Evolutionary conservation across 1,140 invertebrate genomes (phyloP).

Genomic region (Tetramorium simillimum): DNA sequence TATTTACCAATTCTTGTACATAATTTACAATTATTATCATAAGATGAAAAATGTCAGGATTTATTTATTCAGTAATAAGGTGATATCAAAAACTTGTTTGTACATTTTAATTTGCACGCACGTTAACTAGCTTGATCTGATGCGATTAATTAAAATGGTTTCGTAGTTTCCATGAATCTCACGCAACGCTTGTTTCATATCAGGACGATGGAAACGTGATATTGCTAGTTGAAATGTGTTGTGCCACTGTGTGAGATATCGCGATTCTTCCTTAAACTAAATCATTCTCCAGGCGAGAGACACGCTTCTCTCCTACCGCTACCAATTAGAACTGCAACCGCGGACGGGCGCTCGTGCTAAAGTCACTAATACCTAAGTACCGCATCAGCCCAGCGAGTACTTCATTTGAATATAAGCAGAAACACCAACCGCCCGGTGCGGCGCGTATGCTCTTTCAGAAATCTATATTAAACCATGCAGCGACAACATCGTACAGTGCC

Average conservation of each 20-base stretch:
- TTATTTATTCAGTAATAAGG: not conserved
- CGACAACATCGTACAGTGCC: no score
- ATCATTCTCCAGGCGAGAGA: constrained; percentile 41
- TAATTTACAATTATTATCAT: not conserved
- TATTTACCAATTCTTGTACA: not conserved
- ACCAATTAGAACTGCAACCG: constrained; percentile 37
- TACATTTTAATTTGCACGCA: not conserved
- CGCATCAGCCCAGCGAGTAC: constrained; percentile 11
- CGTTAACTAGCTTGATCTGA: not conserved
- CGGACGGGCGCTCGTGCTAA: constrained; percentile 1
- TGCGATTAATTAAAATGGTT: not conserved
- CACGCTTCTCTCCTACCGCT: constrained; percentile 7
- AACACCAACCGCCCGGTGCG: not conserved
- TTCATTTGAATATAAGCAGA: constrained; percentile 42
- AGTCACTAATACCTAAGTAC: constrained; percentile 31
- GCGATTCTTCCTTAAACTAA: constrained; percentile 19
- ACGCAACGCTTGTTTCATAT: not conserved
- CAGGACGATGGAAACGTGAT: not conserved
- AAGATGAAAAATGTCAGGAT: not conserved
- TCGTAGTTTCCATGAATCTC: not conserved
- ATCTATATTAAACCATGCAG: not conserved
- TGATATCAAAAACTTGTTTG: not conserved
- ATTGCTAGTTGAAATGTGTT: not conserved
- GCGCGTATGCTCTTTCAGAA: not conserved
- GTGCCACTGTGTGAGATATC: not conserved